Conservation (phyloP, 1,140 invertebrate genomes). For the Lutraria rhynchaena region DNA sequence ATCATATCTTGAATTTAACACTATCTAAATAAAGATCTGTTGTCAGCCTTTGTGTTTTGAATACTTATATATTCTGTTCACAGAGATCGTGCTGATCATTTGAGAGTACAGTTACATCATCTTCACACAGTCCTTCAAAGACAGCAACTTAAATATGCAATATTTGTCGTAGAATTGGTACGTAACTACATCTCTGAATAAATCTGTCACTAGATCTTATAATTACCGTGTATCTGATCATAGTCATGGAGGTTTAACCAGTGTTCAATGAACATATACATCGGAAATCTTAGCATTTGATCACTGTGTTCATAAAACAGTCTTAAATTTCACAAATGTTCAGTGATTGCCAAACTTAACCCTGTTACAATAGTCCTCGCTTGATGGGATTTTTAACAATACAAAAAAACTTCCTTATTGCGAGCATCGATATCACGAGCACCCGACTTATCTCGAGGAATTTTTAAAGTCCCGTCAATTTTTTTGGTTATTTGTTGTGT, state of each 20-base stretch:
- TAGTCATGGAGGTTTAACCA: too few species aligned
- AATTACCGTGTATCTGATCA: too few species aligned
- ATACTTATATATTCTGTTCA: slow-evolving; percentile 11
- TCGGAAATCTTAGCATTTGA: not conserved
- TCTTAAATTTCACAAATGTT: too few species aligned
- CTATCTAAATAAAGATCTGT: not conserved
- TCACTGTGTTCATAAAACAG: too few species aligned
- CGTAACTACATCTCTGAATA: not conserved
- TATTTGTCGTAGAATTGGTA: slow-evolving; percentile 52
- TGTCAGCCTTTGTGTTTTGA: not conserved
- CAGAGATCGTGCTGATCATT: slow-evolving; percentile 18
- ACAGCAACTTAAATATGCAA: slow-evolving; percentile 30
- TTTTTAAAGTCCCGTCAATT: too few species aligned
- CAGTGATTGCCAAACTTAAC: too few species aligned
- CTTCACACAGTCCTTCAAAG: slow-evolving; percentile 43
- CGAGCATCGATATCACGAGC: too few species aligned
- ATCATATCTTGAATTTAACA: not conserved
- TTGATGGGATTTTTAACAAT: too few species aligned
- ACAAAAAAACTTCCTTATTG: too few species aligned
- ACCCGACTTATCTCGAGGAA: too few species aligned
- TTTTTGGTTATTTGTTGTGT: too few species aligned
- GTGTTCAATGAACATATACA: not conserved
- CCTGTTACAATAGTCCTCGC: too few species aligned
- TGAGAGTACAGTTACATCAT: slow-evolving; percentile 27
- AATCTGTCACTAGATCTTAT: not conserved